phyloP scores from a whole-genome alignment of 1,140 invertebrate genomes.

The Drosophila repletoides region DNA sequence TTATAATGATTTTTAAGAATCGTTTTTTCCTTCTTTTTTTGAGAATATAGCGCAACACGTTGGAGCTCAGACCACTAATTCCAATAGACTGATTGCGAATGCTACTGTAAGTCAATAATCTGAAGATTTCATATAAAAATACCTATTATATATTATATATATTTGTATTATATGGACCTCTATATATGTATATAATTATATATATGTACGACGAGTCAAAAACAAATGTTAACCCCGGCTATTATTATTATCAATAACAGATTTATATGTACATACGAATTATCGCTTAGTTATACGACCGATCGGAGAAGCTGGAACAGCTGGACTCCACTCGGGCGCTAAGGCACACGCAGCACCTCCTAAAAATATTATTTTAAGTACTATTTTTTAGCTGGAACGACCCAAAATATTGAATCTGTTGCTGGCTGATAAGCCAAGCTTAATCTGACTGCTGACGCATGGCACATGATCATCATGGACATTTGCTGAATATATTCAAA shows the following conservation, averaged over 20 bases:
- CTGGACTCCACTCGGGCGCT: neutral
- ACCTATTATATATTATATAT: neutral
- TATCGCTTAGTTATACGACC: constrained; percentile 18
- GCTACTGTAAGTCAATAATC: constrained; percentile 10
- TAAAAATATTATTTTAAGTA: no score
- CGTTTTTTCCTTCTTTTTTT: neutral
- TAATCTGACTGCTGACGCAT: constrained; percentile 10
- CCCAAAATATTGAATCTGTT: neutral
- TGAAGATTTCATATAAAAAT: constrained; percentile 29
- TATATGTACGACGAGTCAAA: constrained; percentile 7
- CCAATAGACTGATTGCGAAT: constrained; percentile 34
- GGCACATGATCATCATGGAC: neutral
- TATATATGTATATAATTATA: constrained; percentile 4
- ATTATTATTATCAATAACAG: constrained; percentile 54
- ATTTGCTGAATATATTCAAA: neutral
- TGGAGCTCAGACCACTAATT: constrained; percentile 9
- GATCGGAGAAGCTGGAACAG: neutral
- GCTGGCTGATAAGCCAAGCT: neutral
- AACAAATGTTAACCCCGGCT: constrained; percentile 42
- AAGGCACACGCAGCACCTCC: neutral
- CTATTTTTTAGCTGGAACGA: no score
- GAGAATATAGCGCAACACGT: neutral
- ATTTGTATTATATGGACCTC: neutral
- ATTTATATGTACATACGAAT: constrained; percentile 14
- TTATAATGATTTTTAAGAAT: constrained; percentile 8